A percentile compares a stretch with the other conserved stretches of the same genome.
Conservation (phyloP, 2,113 vertebrate species). For the Nycticryphes semicollaris region DNA sequence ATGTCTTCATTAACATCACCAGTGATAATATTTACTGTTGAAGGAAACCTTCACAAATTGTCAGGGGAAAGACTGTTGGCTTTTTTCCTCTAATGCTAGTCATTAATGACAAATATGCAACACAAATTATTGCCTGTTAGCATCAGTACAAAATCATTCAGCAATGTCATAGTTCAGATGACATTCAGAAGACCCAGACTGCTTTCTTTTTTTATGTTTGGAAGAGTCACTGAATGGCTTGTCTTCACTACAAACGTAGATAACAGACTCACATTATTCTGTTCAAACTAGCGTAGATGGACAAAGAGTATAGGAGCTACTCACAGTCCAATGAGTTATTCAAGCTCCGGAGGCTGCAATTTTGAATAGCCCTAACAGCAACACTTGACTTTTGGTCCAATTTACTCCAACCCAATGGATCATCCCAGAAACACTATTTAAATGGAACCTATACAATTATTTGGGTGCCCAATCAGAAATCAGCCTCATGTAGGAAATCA, state of each 20-base stretch:
- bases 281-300: rapidly evolving
- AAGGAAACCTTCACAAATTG: slow-evolving; percentile 27
- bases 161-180: background rate
- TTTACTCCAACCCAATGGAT: background rate
- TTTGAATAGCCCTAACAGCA: background rate
- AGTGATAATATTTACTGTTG: slow-evolving; percentile 44
- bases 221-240: background rate
- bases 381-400: background rate
- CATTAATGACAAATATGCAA: slow-evolving; percentile 22
- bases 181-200: background rate
- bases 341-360: background rate
- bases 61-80: background rate
- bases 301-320: background rate
- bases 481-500: background rate
- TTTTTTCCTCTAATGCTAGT: background rate
- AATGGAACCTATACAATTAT: background rate
- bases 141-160: background rate
- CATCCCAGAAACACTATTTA: background rate
- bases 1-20: slow-evolving; percentile 40
- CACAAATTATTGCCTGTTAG: background rate
- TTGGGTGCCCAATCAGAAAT: background rate
- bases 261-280: rapidly evolving
- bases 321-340: background rate
- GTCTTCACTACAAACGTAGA: background rate
- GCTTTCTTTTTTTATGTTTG: background rate